phyloP scores from a whole-genome alignment of 2,797 vertebrate genomes.

The Remorina albescens region DNA sequence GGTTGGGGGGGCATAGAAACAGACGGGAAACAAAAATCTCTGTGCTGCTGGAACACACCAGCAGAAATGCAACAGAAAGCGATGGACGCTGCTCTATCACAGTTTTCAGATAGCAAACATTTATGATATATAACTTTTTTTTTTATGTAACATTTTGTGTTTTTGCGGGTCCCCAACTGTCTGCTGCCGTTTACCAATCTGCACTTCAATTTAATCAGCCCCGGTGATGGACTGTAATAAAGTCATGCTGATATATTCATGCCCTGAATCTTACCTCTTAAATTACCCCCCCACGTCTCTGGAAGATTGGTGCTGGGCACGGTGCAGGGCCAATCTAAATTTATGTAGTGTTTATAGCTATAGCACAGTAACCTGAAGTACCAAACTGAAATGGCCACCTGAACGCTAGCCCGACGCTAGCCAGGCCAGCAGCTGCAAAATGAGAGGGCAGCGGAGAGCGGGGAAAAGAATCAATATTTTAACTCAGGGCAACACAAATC shows the following conservation, averaged over 20 bases:
- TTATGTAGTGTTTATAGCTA: slow-evolving; percentile 71
- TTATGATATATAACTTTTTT: neutral
- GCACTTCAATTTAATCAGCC: slow-evolving; percentile 73
- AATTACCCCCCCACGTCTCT: slow-evolving; percentile 69
- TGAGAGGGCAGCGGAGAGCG: slow-evolving; percentile 8
- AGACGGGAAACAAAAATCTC: slow-evolving; percentile 24
- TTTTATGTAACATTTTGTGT: neutral
- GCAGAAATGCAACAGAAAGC: slow-evolving; percentile 10
- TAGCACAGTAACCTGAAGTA: slow-evolving; percentile 39
- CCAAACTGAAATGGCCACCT: slow-evolving; percentile 40
- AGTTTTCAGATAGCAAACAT: neutral
- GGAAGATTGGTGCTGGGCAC: slow-evolving; percentile 68
- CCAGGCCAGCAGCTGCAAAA: slow-evolving; percentile 34
- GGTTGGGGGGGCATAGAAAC: slow-evolving; percentile 19
- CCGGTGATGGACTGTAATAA: slow-evolving; percentile 71
- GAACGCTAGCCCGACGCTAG: neutral
- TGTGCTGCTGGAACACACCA: slow-evolving; percentile 19
- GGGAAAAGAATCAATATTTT: slow-evolving; percentile 12
- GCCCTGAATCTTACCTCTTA: slow-evolving; percentile 61
- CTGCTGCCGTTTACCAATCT: slow-evolving; percentile 42
- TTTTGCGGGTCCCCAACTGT: slow-evolving; percentile 2
- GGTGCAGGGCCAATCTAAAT: slow-evolving; percentile 66
- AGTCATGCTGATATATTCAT: slow-evolving; percentile 53
- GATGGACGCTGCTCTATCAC: neutral
- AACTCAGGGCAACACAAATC: slow-evolving; percentile 7